Percentiles rank a stretch among this genome's conserved stretches.
Conservation (phyloP, 2,888 invertebrate genomes). For the Chymomyza caudatula region DNA sequence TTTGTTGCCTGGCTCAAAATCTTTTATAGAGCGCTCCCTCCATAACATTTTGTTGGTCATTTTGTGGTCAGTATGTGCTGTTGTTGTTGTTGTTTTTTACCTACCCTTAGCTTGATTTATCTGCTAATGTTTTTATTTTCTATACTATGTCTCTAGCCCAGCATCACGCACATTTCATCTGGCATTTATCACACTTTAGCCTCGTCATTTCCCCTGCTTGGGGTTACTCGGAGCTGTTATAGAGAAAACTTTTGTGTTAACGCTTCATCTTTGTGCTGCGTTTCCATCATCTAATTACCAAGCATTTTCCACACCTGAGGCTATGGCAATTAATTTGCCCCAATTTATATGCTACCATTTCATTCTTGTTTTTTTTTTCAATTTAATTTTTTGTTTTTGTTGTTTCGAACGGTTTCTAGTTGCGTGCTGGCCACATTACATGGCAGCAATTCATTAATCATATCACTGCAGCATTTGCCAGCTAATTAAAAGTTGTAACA, state of each 20-base stretch:
- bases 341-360: slow-evolving; percentile 50
- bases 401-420: background rate
- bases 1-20: background rate
- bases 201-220: background rate
- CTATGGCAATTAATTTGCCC: slow-evolving; percentile 68
- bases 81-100: background rate
- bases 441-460: slow-evolving; percentile 69
- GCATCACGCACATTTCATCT: background rate
- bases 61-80: background rate
- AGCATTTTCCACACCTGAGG: slow-evolving; percentile 65
- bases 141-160: background rate
- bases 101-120: background rate
- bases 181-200: slow-evolving; percentile 16
- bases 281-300: slow-evolving; percentile 69
- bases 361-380: background rate
- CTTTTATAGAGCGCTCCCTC: background rate
- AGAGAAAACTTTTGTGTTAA: slow-evolving; percentile 36
- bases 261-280: background rate
- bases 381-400: background rate
- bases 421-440: slow-evolving; percentile 50
- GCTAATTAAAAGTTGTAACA: slow-evolving; percentile 59
- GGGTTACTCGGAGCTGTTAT: slow-evolving; percentile 32
- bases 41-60: background rate
- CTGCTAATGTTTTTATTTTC: background rate
- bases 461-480: slow-evolving; percentile 66